Evolutionary conservation across 1,140 invertebrate species (phyloP), one percentile per base, ranked within the genome.

Genomic region (Apis cerana): DNA sequence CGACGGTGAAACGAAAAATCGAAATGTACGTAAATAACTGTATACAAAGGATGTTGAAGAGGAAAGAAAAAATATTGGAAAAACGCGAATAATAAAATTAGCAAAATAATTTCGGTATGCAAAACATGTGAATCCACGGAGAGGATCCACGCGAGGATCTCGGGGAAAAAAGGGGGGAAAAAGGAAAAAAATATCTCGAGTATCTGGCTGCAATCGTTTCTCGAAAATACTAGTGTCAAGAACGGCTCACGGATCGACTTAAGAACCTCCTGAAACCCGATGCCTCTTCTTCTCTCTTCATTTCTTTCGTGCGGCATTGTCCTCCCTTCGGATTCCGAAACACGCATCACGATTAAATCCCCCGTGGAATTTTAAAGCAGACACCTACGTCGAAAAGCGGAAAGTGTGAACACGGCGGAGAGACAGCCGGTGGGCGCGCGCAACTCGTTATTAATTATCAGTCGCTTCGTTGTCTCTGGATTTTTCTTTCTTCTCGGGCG

Each of bases 221-320:
- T 79, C 61, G 75, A 86, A 86, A 83, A 87, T 79, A 75, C 84
- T 75, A 75, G 85, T 87, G 85, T 87, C 84, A 78, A 78, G 75
- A 86, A 77, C 76, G 85, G 82, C 80, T 74, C 75, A 82, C 62
- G 84, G 84, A 86, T 87, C 84, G 85, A 87, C 85, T 87, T 86
- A 86, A 87, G 75, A 83, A 79, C 85, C 85, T 75, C 71, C 64
- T 83, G 85, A 87, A 87, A 87, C 85, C 82, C 69, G 85, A 87
- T 86, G 74, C 74, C 75, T 48, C 75, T n/a, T 86, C 79, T 33
- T 86, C 79, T 77, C 61, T 65, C 61, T 83, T 86, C 80, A 67
- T 83, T 86, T 79, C 84, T 86, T 79, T 83, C 75, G 23, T 59
- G 64, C 75, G 84, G 83, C 84, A 86, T 79, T 86, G 85, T 75